Evolutionary conservation across 2,113 vertebrate species (phyloP), one percentile per base, ranked within the genome.

Genomic region (Probosciger aterrimus): DNA sequence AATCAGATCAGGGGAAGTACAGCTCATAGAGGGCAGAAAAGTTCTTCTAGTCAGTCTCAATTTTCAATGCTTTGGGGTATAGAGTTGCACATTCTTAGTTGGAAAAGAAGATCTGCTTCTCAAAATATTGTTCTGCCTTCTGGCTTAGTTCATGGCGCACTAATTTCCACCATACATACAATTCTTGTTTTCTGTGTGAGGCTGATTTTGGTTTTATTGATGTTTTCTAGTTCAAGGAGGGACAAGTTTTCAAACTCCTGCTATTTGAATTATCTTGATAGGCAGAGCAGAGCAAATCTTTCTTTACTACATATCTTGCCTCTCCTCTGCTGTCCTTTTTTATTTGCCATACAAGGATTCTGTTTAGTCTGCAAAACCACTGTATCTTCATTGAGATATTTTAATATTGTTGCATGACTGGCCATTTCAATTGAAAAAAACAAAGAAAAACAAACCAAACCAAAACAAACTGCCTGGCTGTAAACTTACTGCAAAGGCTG

Each of bases 231-330:
- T 69, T 59, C 50, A 30, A 86, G 13, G 18, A 43, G 30, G 31
- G 20, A 24, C 2, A 57, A 59, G 7, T 24, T 67, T 12, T 46
- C 11, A 10, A 59, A 35, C 14, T 85, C 15, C 6, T 70, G 7
- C 46, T 85, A 28, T 53, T 88, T 86, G 25, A 57, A 35, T 70
- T 59, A 39, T 30, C 3, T 49, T 46, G 35, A 20, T 59, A 62
- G n/a, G 11, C 16, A n/a, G 12, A 49, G 19, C 18, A 49, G n/a
- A 80, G 8, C 24, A 60, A 71, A 33, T 50, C 7, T 67, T 12
- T 33, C 41, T 67, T 12, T 35, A 7, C 4, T 84, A 16, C 33
- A 43, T 23, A 27, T 77, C 10, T 86, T 0, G 0, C 1, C 1
- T 10, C 11, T 73, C 13, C 10, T 55, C 30, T 67, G 31, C 11